Base-by-base conservation (phyloP, 2,113 vertebrate species). In the Rhinichthys klamathensis region DNA sequence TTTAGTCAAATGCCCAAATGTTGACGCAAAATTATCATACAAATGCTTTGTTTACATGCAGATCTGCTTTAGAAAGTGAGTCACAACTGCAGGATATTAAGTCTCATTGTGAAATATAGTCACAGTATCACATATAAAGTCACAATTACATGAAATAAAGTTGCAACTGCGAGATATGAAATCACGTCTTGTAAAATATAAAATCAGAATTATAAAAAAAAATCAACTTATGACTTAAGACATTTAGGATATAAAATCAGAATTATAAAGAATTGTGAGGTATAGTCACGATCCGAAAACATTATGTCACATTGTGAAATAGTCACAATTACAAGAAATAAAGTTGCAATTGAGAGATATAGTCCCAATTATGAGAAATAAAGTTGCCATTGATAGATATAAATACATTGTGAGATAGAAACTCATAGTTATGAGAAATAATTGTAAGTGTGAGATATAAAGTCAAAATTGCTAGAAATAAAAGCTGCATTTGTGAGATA, bases 1-100 rank as follows among this genome's bases (percentile, higher is more conserved):
- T 90, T 90, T 85, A 89, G 88, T 85, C 69, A 12, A 13, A 87
- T 61, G 86, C 65, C 84, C 51, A 67, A 56, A 58, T 70, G 21
- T 12, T 41, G 21, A 70, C 9, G 10, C 73, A 88, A 84, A 21
- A 60, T 12, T 30, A 61, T 87, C 51, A 74, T 16, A 58, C 51
- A 69, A 85, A 87, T 30, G 61, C 46, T 74, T 80, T 84, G 75
- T 72, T 76, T 84, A 85, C 11, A 44, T 41, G 70, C 13, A 2
- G 30, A 0, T 65, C 58, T 65, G 23, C 21, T 79, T 63, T 60
- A 41, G 41, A 60, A 73, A 77, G 54, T 15, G 23, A 23, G 38
- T 35, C 65, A 32, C 27, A 67, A 8, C 27, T 67, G 27, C 63
- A 67, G 63, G 2, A 41, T 38, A 3, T 38, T 16, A 10, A 23